Evolutionary conservation across 1,140 invertebrate genomes (phyloP), one percentile per base, ranked within the genome.

Genomic region (Drosophila mojavensis): DNA sequence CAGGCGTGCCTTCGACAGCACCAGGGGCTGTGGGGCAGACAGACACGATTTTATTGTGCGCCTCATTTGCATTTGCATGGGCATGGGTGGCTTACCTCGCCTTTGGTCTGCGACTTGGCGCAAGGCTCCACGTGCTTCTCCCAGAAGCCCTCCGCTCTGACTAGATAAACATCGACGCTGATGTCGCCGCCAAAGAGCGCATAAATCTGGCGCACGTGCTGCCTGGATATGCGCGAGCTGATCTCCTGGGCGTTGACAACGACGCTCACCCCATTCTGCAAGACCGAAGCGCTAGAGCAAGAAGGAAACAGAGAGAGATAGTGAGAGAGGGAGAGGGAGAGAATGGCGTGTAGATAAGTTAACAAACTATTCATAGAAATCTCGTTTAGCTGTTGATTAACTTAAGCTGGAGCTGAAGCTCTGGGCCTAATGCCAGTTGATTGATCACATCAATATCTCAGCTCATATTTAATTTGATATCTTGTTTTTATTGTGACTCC

Each of bases 41-140:
- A 68, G 41, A 59, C 10, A 26, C 5, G 11, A 13, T 47, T 47
- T 15, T 9, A 63, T 30, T 20, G 48, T 50, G 30, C 20, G 6
- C 50, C 11, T 36, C 15, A 24, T 33, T 7, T 28, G 1, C 9
- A 11, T 4, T 7, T 28, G 1, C 9, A 11, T 20, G 36, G 2
- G 1, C 6, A 11, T 20, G 36, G 2, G 15, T 28, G 4, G 4
- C 59, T 89, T 90, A 96, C 95, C 93, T 96, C 94, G 67, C 94
- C 94, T 65, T 95, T 94, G 55, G 94, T 94, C 58, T 95, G 94
- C 3, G 94, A 93, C 63, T 94, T 94, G 24, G 95, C 94, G 88
- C 95, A 96, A 72, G 95, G 95, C 75, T 96, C 95, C 33, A 96
- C 95, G n/a, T 95, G 94, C 77, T 95, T 96, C 86, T 96, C 95